Percentiles rank a stretch among this genome's conserved stretches.
phyloP scores from a whole-genome alignment of 2,113 vertebrate genomes.

The Saguinus midas region DNA sequence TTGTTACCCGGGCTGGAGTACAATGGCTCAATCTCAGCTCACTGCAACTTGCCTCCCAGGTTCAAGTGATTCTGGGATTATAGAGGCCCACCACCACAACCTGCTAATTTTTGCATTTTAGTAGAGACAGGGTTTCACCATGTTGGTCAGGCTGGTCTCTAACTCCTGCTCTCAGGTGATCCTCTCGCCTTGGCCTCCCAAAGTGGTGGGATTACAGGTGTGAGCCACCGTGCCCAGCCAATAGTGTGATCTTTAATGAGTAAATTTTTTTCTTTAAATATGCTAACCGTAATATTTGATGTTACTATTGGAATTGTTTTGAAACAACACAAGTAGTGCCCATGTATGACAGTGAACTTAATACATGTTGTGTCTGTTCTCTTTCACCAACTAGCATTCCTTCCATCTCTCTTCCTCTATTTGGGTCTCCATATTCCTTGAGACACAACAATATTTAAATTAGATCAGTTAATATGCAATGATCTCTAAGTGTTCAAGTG shows the following conservation, averaged over 20 bases:
- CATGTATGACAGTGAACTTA: background rate
- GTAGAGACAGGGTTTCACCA: too few relatives aligned
- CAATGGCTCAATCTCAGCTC: too few relatives aligned
- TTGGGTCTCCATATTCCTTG: background rate
- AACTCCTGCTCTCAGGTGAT: too few relatives aligned
- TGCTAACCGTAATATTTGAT: background rate
- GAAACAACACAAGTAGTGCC: background rate
- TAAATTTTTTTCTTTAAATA: background rate
- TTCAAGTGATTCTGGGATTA: too few relatives aligned
- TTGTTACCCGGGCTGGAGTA: too few relatives aligned
- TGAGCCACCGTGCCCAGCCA: too few relatives aligned
- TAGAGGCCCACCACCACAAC: too few relatives aligned
- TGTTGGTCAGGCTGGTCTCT: too few relatives aligned
- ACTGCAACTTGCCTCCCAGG: too few relatives aligned
- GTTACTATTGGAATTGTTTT: background rate
- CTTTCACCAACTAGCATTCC: background rate
- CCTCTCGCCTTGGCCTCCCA: too few relatives aligned
- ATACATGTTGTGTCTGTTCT: background rate
- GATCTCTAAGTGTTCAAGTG: background rate
- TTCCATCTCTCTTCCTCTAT: background rate
- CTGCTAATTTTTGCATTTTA: too few relatives aligned
- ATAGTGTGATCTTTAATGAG: background rate
- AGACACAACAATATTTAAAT: background rate
- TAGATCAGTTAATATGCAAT: background rate
- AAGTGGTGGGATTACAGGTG: too few relatives aligned